Percentiles rank a stretch among this genome's conserved stretches.
Conservation (phyloP, 1,140 invertebrate species). For the Papilio aristodemus region DNA sequence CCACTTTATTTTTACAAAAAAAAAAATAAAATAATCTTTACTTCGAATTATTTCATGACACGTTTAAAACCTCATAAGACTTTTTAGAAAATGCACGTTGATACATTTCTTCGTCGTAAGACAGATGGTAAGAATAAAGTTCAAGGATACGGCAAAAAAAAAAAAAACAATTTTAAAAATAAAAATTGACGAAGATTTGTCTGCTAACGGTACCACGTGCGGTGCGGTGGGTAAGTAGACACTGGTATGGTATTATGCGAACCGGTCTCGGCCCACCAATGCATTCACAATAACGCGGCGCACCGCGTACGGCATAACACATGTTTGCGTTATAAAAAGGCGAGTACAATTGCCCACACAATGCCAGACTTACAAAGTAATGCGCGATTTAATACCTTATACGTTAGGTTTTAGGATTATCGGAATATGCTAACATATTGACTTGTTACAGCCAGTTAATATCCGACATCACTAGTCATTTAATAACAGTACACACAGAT, state of each 20-base stretch:
- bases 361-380: conserved; percentile 17
- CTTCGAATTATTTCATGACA: too few species aligned
- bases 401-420: background rate
- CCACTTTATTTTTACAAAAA: background rate
- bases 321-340: conserved; percentile 62
- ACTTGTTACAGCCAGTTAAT: background rate
- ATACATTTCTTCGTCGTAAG: too few species aligned
- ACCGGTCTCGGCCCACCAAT: conserved; percentile 68
- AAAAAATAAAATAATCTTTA: too few species aligned
- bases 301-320: conserved; percentile 50
- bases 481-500: too few species aligned
- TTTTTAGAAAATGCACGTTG: too few species aligned
- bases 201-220: conserved; percentile 47
- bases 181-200: conserved; percentile 21
- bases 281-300: conserved; percentile 64
- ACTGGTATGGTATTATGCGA: conserved; percentile 59
- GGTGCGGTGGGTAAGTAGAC: conserved; percentile 51
- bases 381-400: conserved; percentile 16
- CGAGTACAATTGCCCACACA: conserved; percentile 38
- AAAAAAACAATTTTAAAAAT: too few species aligned
- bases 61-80: too few species aligned
- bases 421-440: background rate
- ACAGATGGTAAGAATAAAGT: too few species aligned
- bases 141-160: too few species aligned
- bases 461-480: background rate